A percentile compares a stretch with the other conserved stretches of the same genome.
Conservation (phyloP, 2,888 invertebrate species). For the Chrysolina oricalcia region DNA sequence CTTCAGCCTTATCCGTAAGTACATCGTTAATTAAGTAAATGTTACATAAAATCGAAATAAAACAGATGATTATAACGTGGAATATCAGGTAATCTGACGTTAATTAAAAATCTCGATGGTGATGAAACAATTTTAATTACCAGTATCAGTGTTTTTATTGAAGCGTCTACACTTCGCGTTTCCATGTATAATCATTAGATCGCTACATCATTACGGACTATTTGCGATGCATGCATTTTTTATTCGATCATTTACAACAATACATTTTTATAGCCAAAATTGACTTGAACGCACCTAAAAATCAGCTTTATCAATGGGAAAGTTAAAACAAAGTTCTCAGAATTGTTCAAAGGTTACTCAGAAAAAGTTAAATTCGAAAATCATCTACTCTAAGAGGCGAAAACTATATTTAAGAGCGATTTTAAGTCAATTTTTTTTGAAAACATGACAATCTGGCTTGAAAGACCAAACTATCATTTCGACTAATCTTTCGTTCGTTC, state of each 20-base stretch:
- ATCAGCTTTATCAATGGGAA: too few species aligned
- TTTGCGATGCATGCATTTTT: not conserved
- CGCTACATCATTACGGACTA: not conserved
- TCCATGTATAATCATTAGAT: slow-evolving; percentile 3
- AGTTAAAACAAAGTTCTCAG: too few species aligned
- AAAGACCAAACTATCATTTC: not conserved
- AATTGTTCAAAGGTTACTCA: too few species aligned
- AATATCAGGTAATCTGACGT: slow-evolving; percentile 23
- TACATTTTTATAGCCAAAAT: too few species aligned
- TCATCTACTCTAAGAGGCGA: too few species aligned
- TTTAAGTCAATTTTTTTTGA: too few species aligned
- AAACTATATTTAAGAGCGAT: too few species aligned
- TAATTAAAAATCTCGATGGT: slow-evolving; percentile 27
- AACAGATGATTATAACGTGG: slow-evolving; percentile 24
- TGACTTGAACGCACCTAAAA: too few species aligned
- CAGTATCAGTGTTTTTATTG: slow-evolving; percentile 20
- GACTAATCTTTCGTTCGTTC: too few species aligned
- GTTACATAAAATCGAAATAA: slow-evolving; percentile 35
- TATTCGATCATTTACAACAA: not conserved
- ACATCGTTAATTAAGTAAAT: slow-evolving; percentile 34
- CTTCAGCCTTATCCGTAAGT: slow-evolving; percentile 29
- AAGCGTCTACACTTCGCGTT: not conserved
- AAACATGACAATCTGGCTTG: not conserved
- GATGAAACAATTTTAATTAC: slow-evolving; percentile 37
- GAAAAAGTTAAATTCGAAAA: too few species aligned